Conservation (phyloP, 2,888 invertebrate genomes). For the Archips crataeganus region DNA sequence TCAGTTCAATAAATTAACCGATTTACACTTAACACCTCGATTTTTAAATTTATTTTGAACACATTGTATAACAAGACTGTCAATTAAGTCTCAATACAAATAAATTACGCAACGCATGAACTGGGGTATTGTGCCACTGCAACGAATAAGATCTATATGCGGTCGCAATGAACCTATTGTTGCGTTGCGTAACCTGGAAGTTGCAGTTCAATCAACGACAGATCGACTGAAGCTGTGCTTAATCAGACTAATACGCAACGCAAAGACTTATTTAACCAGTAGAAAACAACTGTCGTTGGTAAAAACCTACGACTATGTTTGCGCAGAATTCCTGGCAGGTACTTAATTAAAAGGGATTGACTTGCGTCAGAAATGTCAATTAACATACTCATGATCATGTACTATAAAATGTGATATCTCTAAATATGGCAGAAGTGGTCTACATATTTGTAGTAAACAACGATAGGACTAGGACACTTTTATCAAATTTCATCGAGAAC, state of each 20-base stretch:
- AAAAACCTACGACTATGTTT: no score
- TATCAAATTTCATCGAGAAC: no score
- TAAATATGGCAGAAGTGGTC: no score
- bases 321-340: no score
- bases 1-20: not conserved
- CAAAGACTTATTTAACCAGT: not conserved
- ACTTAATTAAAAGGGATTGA: no score
- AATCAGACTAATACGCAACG: conserved; percentile 5
- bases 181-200: conserved; percentile 25
- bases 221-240: conserved; percentile 15
- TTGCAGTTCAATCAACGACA: conserved; percentile 33
- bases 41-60: not conserved
- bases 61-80: conserved; percentile 2
- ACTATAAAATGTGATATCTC: no score
- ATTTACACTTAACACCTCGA: not conserved
- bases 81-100: conserved; percentile 31
- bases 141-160: conserved; percentile 17
- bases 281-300: no score
- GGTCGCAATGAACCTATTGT: conserved; percentile 27
- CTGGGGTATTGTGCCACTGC: conserved; percentile 20
- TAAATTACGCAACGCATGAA: conserved; percentile 20
- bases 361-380: no score
- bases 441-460: no score
- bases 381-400: no score
- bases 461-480: no score